phyloP scores from a whole-genome alignment of 2,797 vertebrate genomes.

The Melanotaenia boesemani region DNA sequence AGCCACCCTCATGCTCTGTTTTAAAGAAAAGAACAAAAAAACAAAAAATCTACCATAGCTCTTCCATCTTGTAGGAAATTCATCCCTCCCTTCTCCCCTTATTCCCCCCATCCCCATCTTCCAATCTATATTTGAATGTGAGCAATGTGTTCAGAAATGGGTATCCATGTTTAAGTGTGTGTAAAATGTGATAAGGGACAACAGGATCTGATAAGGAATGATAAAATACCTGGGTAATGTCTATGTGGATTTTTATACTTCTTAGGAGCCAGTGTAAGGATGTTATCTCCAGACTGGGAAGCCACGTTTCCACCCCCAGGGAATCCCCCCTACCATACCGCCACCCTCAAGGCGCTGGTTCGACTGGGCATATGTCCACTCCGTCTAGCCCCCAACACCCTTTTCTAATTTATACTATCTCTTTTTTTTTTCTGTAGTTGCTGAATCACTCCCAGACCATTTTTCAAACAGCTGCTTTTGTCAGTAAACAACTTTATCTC shows the following conservation, averaged over 20 bases:
- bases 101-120: background rate
- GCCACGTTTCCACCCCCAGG: conserved; percentile 72
- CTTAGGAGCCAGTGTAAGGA: conserved; percentile 73
- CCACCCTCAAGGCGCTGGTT: conserved; percentile 54
- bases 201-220: conserved; percentile 81
- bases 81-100: too few species aligned
- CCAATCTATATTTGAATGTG: conserved; percentile 75
- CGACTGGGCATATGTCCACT: conserved; percentile 52
- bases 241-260: conserved; percentile 81
- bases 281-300: conserved; percentile 81
- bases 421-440: conserved; percentile 10
- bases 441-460: conserved; percentile 53
- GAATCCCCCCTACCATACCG: conserved; percentile 50
- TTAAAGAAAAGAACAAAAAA: too few species aligned
- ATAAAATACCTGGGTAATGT: conserved; percentile 84
- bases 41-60: too few species aligned
- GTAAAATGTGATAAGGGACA: conserved; percentile 82
- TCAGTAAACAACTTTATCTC: conserved; percentile 78
- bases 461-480: conserved; percentile 74
- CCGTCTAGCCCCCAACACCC: conserved; percentile 10
- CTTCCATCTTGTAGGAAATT: too few species aligned
- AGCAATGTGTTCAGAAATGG: conserved; percentile 78
- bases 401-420: conserved; percentile 55
- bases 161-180: conserved; percentile 82
- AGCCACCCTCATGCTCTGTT: background rate